Evolutionary conservation across 2,113 vertebrate genomes (phyloP).

Genomic region (Zosterops hypoxanthus): DNA sequence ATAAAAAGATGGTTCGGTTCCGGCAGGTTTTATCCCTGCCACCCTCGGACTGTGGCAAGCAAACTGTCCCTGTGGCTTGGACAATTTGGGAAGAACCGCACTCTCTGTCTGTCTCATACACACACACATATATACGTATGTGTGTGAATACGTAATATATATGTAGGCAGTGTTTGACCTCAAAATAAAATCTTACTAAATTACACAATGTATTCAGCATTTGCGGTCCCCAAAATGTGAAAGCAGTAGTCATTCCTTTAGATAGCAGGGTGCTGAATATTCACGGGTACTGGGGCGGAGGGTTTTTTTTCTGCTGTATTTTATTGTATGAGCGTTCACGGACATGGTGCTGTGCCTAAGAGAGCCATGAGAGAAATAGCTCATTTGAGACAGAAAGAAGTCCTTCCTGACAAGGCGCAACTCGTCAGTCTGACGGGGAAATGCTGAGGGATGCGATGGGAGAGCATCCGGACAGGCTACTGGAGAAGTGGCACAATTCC

Average conservation of each 20-base stretch:
- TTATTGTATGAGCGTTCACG: neutral
- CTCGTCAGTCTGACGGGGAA: accelerated
- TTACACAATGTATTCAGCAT: neutral
- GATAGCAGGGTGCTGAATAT: neutral
- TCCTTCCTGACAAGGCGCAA: accelerated
- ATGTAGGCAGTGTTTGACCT: neutral
- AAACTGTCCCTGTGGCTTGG: neutral
- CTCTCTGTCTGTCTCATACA: accelerated
- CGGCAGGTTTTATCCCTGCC: neutral
- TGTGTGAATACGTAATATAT: too few relatives aligned
- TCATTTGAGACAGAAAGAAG: neutral
- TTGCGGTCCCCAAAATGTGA: neutral
- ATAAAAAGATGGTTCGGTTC: neutral
- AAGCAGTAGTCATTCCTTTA: neutral
- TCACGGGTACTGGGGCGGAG: neutral
- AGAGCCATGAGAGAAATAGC: accelerated
- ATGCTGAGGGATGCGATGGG: accelerated
- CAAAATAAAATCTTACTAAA: neutral
- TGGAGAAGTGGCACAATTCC: neutral
- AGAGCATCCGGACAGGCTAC: neutral
- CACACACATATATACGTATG: accelerated
- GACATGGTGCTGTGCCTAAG: neutral
- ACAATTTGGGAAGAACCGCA: accelerated
- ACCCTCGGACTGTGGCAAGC: accelerated
- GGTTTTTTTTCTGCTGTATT: neutral